A percentile compares a stretch with the other conserved stretches of the same genome.
Conservation (phyloP, 1,140 invertebrate genomes). For the Drosophila arizonae region DNA sequence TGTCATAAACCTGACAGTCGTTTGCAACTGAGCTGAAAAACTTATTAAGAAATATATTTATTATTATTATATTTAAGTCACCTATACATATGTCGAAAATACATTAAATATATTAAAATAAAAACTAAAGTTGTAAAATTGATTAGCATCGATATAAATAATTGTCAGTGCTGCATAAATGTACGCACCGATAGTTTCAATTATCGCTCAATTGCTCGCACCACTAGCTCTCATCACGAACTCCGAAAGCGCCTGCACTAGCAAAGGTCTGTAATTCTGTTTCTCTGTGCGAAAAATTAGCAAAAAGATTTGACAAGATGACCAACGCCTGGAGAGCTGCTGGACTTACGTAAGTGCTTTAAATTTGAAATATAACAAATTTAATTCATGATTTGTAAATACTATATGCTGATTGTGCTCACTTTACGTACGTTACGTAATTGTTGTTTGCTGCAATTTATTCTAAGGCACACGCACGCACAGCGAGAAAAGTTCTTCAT, state of each 20-base stretch:
- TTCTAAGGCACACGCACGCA: neutral
- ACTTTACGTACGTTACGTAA: slow-evolving; percentile 58
- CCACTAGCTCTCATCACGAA: slow-evolving; percentile 7
- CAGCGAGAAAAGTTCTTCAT: too few relatives aligned
- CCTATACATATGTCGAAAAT: too few relatives aligned
- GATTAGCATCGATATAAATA: neutral
- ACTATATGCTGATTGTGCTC: neutral
- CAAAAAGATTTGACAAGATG: slow-evolving; percentile 83
- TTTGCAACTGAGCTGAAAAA: too few relatives aligned
- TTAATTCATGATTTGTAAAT: neutral
- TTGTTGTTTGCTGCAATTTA: slow-evolving; percentile 38
- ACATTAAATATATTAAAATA: too few relatives aligned
- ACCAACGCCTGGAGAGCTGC: slow-evolving; percentile 85
- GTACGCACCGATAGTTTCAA: neutral
- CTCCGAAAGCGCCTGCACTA: slow-evolving; percentile 40
- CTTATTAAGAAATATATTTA: too few relatives aligned
- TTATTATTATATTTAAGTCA: too few relatives aligned
- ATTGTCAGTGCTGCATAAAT: neutral
- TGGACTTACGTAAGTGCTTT: slow-evolving; percentile 85
- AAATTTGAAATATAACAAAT: neutral
- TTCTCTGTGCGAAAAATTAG: slow-evolving; percentile 33
- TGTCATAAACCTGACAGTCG: too few relatives aligned
- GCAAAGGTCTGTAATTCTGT: slow-evolving; percentile 29
- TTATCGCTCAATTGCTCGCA: slow-evolving; percentile 22
- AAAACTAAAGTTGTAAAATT: too few relatives aligned